Evolutionary conservation across 2,113 vertebrate species (phyloP), one percentile per base, ranked within the genome.

Genomic region (Microtus montanus): DNA sequence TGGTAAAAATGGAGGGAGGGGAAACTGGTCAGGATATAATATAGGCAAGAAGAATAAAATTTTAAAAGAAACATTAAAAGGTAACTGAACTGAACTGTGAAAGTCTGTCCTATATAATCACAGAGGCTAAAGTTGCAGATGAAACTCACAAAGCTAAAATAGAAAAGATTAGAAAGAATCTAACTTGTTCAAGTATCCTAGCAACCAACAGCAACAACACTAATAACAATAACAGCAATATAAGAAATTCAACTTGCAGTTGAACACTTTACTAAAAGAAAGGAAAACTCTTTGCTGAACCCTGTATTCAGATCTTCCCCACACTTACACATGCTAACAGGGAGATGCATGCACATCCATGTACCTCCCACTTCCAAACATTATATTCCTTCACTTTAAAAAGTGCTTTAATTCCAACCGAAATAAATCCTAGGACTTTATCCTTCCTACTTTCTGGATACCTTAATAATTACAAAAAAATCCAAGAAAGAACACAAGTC

Each of bases 381-480:
- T 22, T 94, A 2, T 61, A 35, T 64, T 89, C 47, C 80, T 93
- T 24, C 13, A 22, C 49, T 66, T 87, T 30, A 61, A 15, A 38
- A 28, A 30, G 89, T 17, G 78, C 75, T 92, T 89, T 54, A 88
- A 26, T 90, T 95, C 22, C 54, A 38, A 70, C 58, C 15, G 47
- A n/a, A 84, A 89, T 47, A 74, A 96, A 4, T 68, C 1, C 5
- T 87, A 89, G 44, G 14, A 17, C 49, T 94, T 92, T 58, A 38
- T 71, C 71, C 28, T 87, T 92, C 22, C 11, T 74, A 90, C 54
- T 93, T 92, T 92, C 52, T 87, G 17, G n/a, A 74, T 70, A 83
- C 15, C 22, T 64, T 97, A 22, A 2, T 47, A 87, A 92, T 80
- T 95, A 70, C 12, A 19, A 64, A 91, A 92, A 91, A 95, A 95